Conservation (phyloP, 1,140 invertebrate species). For the Eubasilissa regina region DNA sequence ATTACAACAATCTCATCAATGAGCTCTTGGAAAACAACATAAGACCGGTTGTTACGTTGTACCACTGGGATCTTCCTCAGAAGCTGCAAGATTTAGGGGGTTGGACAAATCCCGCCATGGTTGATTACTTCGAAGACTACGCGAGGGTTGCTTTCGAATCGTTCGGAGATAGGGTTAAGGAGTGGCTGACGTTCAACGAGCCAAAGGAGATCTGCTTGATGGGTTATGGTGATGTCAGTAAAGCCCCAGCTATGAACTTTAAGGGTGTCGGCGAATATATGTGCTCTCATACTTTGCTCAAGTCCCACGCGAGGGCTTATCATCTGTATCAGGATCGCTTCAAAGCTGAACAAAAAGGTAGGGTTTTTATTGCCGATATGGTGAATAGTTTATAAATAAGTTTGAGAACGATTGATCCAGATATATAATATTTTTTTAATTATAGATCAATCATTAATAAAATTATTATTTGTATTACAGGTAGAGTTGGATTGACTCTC, state of each 20-base stretch:
- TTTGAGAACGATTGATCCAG: not conserved
- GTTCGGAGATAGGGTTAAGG: conserved; percentile 70
- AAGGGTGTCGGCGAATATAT: conserved; percentile 75
- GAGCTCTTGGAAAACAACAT: conserved; percentile 72
- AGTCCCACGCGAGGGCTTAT: conserved; percentile 76
- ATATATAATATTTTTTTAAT: not conserved
- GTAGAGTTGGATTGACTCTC: conserved; percentile 14
- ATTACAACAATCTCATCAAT: conserved; percentile 76
- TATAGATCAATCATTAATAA: not conserved
- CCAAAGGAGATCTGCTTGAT: conserved; percentile 64
- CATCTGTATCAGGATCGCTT: conserved; percentile 79
- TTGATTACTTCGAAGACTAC: conserved; percentile 70
- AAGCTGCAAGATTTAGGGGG: conserved; percentile 66
- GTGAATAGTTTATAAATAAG: not conserved
- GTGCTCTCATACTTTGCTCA: conserved; percentile 75
- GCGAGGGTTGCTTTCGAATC: conserved; percentile 65
- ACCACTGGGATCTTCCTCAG: conserved; percentile 68
- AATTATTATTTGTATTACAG: conserved; percentile 65
- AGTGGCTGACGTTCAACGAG: conserved; percentile 72
- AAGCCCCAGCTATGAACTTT: conserved; percentile 68
- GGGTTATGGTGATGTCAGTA: conserved; percentile 64
- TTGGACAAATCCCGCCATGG: conserved; percentile 65
- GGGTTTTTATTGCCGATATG: conserved; percentile 64
- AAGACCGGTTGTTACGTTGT: conserved; percentile 71
- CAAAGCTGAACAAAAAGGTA: conserved; percentile 73